Percentiles rank a stretch among this genome's conserved stretches.
These are phyloP conservation scores for Willisornis vidua DNA, from an alignment of 2,113 vertebrate genomes.

Conservation along the genomic window DNA sequence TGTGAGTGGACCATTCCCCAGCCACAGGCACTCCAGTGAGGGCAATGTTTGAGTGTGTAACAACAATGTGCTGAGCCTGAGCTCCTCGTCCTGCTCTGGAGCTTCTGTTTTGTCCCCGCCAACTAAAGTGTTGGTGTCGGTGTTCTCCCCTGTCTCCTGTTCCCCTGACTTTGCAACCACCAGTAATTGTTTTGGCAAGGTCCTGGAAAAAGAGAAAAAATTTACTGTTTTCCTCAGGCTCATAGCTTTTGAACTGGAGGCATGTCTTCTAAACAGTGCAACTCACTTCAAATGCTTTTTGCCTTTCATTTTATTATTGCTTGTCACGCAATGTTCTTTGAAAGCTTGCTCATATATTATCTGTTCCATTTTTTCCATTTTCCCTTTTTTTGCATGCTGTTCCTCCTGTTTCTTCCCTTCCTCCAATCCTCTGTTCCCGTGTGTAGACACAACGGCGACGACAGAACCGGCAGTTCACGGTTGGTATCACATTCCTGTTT, in stretches of 20 bases:
- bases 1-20: neutral
- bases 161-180: constrained; percentile 61
- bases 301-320: constrained; percentile 86
- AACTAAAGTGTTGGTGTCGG: constrained; percentile 44
- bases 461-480: constrained; percentile 86
- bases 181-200: constrained; percentile 63
- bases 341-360: constrained; percentile 88
- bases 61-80: neutral
- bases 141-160: constrained; percentile 69
- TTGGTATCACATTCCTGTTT: constrained; percentile 88
- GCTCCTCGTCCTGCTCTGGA: constrained; percentile 30
- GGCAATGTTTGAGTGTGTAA: constrained; percentile 73
- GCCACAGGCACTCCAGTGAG: neutral
- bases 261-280: constrained; percentile 85
- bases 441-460: constrained; percentile 87
- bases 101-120: constrained; percentile 53
- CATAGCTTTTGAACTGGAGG: constrained; percentile 79
- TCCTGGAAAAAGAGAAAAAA: constrained; percentile 61
- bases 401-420: constrained; percentile 87
- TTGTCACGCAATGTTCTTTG: constrained; percentile 85
- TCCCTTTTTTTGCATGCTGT: constrained; percentile 89
- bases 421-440: constrained; percentile 88
- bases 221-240: constrained; percentile 78
- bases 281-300: constrained; percentile 86
- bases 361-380: constrained; percentile 90